Base-by-base conservation (phyloP, 1,140 invertebrate genomes). In the Drosophila jambulina region DNA sequence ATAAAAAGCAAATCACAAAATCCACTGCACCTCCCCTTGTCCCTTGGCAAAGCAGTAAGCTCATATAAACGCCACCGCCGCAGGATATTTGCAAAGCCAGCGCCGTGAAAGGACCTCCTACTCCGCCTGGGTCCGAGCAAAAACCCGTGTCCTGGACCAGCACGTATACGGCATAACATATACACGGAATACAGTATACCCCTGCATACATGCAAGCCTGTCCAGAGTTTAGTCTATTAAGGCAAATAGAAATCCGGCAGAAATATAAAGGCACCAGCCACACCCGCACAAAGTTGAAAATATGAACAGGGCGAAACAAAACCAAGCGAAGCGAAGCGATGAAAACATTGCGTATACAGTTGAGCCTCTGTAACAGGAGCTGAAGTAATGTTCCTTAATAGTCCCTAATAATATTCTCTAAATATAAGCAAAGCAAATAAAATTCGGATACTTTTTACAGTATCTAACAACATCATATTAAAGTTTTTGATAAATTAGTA, bases 1-100 rank as follows among this genome's bases (percentile, higher is more conserved):
- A 87, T 79, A 88, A 88, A 77, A 83, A 90, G 68, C 84, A 87
- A 87, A 87, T 87, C 84, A 84, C 72, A 80, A 87, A 87, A 87
- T 87, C 84, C 84, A 87, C 48, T 87, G 80, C 51, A 71, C 61
- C 56, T 46, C 21, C 72, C 2, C 17, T 19, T 4, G 45, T 17
- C 8, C 36, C 29, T 42, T 6, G 4, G 2, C 32, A 36, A n/a
- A 32, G 68, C 57, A 59, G 71, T 86, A 87, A 83, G 86, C 86
- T 88, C 84, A 67, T 80, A 88, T 88, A 87, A 88, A 87, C 62
- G 80, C 36, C 21, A 74, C 59, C 43, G 77, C 84, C 85, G 80
- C 69, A 84, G 84, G 84, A 88, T 84, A 87, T 88, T 87, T 81
- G 84, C 80, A 80, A 84, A 88, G 65, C 72, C 74, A 78, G 58